phyloP scores from a whole-genome alignment of 2,888 invertebrate genomes.

The Exephanes ischioxanthus region DNA sequence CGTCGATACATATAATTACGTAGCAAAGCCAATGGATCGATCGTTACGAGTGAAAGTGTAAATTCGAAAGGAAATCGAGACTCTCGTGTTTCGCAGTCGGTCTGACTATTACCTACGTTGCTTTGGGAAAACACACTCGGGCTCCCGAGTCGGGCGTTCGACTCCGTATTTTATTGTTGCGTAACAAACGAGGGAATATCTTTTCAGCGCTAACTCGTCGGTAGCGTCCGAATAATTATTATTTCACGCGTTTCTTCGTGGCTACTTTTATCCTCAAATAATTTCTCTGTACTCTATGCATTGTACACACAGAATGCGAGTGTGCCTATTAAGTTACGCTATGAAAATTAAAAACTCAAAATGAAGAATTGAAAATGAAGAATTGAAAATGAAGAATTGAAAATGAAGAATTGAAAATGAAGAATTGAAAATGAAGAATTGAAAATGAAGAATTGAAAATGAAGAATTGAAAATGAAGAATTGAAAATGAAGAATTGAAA shows the following conservation, averaged over 20 bases:
- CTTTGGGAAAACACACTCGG: not conserved
- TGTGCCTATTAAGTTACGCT: not conserved
- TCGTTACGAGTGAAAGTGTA: constrained; percentile 15
- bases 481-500: not conserved
- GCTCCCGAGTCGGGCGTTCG: not conserved
- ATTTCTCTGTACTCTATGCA: not conserved
- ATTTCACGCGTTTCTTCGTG: not conserved
- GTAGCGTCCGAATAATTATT: not conserved
- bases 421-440: too few species aligned
- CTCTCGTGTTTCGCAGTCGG: not conserved
- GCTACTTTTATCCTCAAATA: not conserved
- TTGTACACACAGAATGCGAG: not conserved
- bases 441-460: not conserved
- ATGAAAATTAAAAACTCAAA: too few species aligned
- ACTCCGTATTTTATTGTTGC: constrained; percentile 4
- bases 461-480: too few species aligned
- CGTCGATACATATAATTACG: not conserved
- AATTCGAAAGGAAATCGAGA: constrained; percentile 23
- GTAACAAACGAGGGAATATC: constrained; percentile 2
- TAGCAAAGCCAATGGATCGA: not conserved
- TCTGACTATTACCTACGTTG: not conserved
- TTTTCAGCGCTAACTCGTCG: not conserved
- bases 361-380: too few species aligned
- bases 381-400: too few species aligned
- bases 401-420: too few species aligned